Evolutionary conservation across 2,888 invertebrate species (phyloP).

Genomic region (Leucozona laternaria): DNA sequence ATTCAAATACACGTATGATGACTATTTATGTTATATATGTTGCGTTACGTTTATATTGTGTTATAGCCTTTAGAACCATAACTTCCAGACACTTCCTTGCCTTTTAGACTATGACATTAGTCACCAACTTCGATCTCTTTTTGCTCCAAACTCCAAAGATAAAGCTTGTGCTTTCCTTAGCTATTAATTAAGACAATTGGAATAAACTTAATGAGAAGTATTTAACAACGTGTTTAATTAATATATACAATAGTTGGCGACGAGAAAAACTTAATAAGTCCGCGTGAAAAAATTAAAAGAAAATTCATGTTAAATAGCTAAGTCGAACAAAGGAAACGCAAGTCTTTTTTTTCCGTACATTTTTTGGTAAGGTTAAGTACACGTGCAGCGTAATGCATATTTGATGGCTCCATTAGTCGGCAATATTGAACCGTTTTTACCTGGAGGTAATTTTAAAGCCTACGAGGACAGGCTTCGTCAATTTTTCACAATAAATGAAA

Average conservation of each 20-base stretch:
- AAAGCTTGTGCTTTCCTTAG: neutral
- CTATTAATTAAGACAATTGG: neutral
- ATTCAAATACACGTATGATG: neutral
- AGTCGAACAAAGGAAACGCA: neutral
- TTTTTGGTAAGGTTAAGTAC: neutral
- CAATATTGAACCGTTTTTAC: slow-evolving; percentile 24
- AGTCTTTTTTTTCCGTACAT: neutral
- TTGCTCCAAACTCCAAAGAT: neutral
- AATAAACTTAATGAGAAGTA: neutral
- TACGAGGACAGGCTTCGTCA: slow-evolving; percentile 25
- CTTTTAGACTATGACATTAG: too few species aligned
- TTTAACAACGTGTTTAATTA: neutral
- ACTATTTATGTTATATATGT: slow-evolving; percentile 27
- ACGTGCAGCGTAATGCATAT: neutral
- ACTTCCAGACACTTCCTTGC: neutral
- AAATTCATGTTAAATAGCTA: neutral
- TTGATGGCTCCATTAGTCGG: neutral
- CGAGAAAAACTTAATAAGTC: neutral
- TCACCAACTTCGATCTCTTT: neutral
- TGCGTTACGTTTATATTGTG: neutral
- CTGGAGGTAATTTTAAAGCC: slow-evolving; percentile 28
- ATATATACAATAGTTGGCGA: neutral
- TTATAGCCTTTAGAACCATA: neutral
- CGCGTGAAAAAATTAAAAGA: neutral
- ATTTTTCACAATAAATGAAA: slow-evolving; percentile 27